Base-by-base conservation (phyloP, 2,113 vertebrate species). In the Thunnus maccoyii region DNA sequence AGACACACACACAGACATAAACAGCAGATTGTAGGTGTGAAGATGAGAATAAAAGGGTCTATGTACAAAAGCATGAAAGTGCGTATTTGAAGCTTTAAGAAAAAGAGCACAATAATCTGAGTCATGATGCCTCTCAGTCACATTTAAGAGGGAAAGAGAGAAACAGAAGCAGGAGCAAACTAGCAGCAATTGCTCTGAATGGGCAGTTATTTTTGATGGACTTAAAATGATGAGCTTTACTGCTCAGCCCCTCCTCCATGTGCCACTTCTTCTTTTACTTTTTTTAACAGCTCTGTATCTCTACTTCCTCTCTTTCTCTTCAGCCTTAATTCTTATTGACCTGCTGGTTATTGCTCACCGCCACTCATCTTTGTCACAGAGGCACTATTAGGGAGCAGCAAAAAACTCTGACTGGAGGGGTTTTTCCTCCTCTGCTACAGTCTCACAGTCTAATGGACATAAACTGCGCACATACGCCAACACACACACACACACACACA, bases 251-350 rank as follows among this genome's bases (percentile, higher is more conserved):
- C 27, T 60, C 64, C 61, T 80, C 41, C 14, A 15, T 46, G 16
- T 0, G 51, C 11, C 48, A 18, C 48, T 56, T 77, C 9, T 78
- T 17, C n/a, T 61, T 60, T 20, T 50, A 48, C 30, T 36, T 60
- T 44, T 70, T 20, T 6, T 2, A 41, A 50, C 3, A 1, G 46
- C 51, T 70, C 55, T 25, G 55, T 22, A 36, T 18, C 56, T 71
- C 20, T 36, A 44, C 72, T 80, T 68, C 72, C 20, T 70, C 76
- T 68, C 65, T 75, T 60, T 78, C 70, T 75, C 57, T 54, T 66
- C 20, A 47, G 68, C 64, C 57, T 41, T 68, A 72, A 63, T 82
- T 83, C 46, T 55, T 80, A 89, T 88, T 88, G 91, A 86, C 83
- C 80, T 80, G 77, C 70, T 55, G 66, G 80, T 86, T 88, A 85